Evolutionary conservation across 2,888 invertebrate genomes (phyloP).

Genomic region (Gastracanthus pulcherrimus): DNA sequence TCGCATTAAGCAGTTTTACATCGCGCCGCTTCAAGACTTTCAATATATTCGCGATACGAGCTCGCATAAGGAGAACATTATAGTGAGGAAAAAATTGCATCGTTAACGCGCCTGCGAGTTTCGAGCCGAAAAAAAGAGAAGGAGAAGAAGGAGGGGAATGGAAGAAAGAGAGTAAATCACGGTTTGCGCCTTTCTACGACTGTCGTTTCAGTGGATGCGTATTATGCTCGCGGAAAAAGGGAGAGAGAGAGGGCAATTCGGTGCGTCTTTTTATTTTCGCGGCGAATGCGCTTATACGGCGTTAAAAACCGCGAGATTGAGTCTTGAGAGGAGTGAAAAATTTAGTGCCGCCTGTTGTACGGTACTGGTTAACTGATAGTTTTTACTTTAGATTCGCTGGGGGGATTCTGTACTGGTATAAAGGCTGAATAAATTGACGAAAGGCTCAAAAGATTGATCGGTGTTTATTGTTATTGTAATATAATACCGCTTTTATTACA

Average conservation of each 20-base stretch:
- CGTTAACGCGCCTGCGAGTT: slow-evolving; percentile 31
- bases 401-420: too few relatives aligned
- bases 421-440: too few relatives aligned
- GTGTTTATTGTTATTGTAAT: too few relatives aligned
- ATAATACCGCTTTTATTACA: too few relatives aligned
- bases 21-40: slow-evolving; percentile 35
- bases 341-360: slow-evolving; percentile 8
- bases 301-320: slow-evolving; percentile 31
- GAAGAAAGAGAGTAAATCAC: slow-evolving; percentile 27
- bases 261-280: slow-evolving; percentile 35
- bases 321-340: slow-evolving; percentile 1
- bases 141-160: not conserved
- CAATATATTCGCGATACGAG: slow-evolving; percentile 54
- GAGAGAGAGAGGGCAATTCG: not conserved
- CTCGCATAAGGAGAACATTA: slow-evolving; percentile 4
- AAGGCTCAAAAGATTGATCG: too few relatives aligned
- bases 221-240: not conserved
- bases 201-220: slow-evolving; percentile 14
- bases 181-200: slow-evolving; percentile 26
- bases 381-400: too few relatives aligned
- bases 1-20: slow-evolving; percentile 47
- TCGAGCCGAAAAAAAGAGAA: not conserved
- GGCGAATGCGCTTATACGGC: not conserved
- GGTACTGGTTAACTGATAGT: too few relatives aligned
- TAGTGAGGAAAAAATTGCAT: slow-evolving; percentile 29